Evolutionary conservation across 2,113 vertebrate genomes (phyloP).

Genomic region (Elephantulus edwardii): DNA sequence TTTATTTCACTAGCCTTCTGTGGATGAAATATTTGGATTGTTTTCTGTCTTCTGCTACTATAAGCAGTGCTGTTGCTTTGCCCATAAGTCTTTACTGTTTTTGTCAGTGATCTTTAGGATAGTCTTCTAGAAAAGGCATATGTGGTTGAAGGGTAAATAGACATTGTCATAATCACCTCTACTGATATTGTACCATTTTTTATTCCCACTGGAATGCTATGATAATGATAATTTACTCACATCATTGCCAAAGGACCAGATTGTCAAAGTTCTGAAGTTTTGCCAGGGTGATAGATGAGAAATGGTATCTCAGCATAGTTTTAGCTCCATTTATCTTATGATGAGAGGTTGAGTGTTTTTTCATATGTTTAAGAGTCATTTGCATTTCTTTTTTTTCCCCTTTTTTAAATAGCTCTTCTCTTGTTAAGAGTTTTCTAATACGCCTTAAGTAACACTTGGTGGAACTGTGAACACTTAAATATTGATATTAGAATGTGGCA

Average conservation of each 20-base stretch:
- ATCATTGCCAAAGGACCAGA: not conserved
- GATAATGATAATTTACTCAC: not conserved
- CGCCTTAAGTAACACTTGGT: constrained; percentile 41
- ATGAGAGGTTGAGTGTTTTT: constrained; percentile 51
- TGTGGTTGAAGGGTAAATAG: constrained; percentile 19
- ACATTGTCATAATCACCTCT: constrained; percentile 21
- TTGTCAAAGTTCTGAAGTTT: not conserved
- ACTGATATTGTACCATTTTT: not conserved
- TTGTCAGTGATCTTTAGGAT: not conserved
- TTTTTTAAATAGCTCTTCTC: constrained; percentile 51
- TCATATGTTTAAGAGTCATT: constrained; percentile 56
- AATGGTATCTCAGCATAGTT: constrained; percentile 36
- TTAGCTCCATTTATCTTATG: constrained; percentile 61
- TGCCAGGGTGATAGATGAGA: constrained; percentile 44
- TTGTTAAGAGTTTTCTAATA: constrained; percentile 29
- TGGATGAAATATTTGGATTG: not conserved
- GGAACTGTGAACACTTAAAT: constrained; percentile 14
- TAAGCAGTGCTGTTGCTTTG: not conserved
- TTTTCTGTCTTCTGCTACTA: constrained; percentile 19
- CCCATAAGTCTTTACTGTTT: constrained; percentile 4
- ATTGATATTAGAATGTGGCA: not conserved
- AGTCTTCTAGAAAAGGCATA: not conserved
- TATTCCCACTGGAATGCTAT: not conserved
- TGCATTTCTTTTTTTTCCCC: constrained; percentile 36
- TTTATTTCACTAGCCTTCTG: not conserved